phyloP scores from a whole-genome alignment of 2,888 invertebrate species.

The Enchytraeus crypticus region DNA sequence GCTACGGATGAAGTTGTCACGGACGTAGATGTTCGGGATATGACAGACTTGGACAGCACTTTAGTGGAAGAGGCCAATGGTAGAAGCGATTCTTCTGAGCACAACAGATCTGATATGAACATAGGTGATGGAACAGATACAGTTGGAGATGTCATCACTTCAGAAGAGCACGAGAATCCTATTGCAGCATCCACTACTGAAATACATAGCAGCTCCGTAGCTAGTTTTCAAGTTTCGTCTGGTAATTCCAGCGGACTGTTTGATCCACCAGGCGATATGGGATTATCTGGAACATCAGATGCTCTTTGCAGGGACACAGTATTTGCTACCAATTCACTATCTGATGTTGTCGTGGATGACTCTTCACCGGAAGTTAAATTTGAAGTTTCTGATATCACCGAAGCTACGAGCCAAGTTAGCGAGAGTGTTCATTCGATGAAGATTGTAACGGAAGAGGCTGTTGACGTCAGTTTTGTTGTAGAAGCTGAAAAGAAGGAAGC shows the following conservation, averaged over 20 bases:
- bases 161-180: too few species aligned
- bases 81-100: neutral
- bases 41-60: neutral
- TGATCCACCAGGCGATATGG: neutral
- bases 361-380: neutral
- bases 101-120: neutral
- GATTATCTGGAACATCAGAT: too few species aligned
- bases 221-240: neutral
- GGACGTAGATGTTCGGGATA: neutral
- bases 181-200: too few species aligned
- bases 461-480: slow-evolving; percentile 20
- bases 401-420: neutral
- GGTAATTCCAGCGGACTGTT: neutral
- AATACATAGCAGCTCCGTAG: too few species aligned
- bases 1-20: neutral
- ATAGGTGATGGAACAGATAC: neutral
- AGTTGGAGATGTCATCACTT: neutral
- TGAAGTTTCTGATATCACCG: neutral
- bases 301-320: too few species aligned
- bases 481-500: slow-evolving; percentile 13
- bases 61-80: neutral
- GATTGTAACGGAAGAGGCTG: slow-evolving; percentile 11
- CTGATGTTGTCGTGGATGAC: neutral
- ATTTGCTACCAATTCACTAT: too few species aligned
- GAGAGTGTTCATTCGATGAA: neutral